Base-by-base conservation (phyloP, 2,113 vertebrate species). In the Cheirogaleus medius region DNA sequence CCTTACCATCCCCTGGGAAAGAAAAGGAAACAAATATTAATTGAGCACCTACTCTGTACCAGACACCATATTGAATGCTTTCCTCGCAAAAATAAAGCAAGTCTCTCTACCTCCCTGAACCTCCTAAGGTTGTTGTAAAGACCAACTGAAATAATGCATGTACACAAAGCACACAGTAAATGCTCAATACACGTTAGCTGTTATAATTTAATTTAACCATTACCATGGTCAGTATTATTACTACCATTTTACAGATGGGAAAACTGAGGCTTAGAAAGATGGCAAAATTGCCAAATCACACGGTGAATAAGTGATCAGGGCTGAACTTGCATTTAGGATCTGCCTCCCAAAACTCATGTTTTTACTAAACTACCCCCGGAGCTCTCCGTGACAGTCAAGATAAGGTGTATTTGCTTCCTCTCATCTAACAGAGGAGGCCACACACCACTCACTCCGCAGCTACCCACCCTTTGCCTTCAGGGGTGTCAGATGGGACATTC, bases 331-430 rank as follows among this genome's bases (percentile, higher is more conserved):
- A 2, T 8, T 81, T 81, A 73, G 54, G 42, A 60, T 11, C 58
- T 94, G 64, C 54, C 20, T 95, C 78, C 32, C 88, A 85, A 91
- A 85, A 14, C n/a, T 25, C n/a, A 7, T 8, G 7, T 80, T 88
- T 83, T 25, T 39, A 54, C 60, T 29, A 63, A 87, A 12, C 3
- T 6, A 69, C 29, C 11, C 17, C 15, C 32, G 23, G 5, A 23
- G 13, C 34, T 76, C 56, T 5, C 49, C 11, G 42, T 27, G 1
- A 20, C 44, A 39, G 64, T 78, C 66, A 8, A 73, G 91, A 68
- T 18, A 47, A 13, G 18, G 10, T 7, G 0, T 17, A 8, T 56
- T 25, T 73, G 15, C 49, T 52, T 58, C 66, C 11, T 86, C 54
- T 76, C 8, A 34, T 37, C 54, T 39, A 42, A 58, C 5, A 1